Conservation (phyloP, 2,113 vertebrate genomes). For the Pelodiscus sinensis region DNA sequence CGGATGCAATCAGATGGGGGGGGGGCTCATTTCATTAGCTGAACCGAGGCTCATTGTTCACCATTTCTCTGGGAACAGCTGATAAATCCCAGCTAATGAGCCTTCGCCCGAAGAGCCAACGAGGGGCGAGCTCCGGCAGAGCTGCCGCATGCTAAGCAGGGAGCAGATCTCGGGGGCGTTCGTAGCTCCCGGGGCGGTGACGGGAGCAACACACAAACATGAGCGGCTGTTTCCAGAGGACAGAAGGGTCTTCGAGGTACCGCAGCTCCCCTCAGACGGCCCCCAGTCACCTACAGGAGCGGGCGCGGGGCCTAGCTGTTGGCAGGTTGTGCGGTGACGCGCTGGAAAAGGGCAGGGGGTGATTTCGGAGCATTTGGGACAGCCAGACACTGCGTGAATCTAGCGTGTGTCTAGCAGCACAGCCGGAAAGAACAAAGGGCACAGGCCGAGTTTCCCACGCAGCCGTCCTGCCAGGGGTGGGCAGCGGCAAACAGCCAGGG, state of each 20-base stretch:
- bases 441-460: background rate
- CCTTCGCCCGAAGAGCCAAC: rapidly evolving
- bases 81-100: constrained; percentile 53
- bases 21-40: constrained; percentile 52
- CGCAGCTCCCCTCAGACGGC: background rate
- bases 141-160: background rate
- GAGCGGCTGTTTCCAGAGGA: background rate
- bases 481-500: background rate
- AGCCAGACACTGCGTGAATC: too few species aligned
- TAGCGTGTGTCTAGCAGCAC: too few species aligned
- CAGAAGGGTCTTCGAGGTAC: background rate
- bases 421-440: too few species aligned
- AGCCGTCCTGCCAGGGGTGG: rapidly evolving
- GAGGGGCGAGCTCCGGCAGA: rapidly evolving
- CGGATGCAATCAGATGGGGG: constrained; percentile 41
- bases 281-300: background rate
- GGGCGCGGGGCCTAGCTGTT: background rate
- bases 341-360: background rate
- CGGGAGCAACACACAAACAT: background rate
- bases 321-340: background rate
- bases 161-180: background rate
- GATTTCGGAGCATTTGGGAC: background rate
- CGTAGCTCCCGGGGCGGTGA: background rate
- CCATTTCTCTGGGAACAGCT: constrained; percentile 44
- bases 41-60: constrained; percentile 48